Conservation (phyloP, 2,113 vertebrate genomes). For the Oreochromis tanganicae region DNA sequence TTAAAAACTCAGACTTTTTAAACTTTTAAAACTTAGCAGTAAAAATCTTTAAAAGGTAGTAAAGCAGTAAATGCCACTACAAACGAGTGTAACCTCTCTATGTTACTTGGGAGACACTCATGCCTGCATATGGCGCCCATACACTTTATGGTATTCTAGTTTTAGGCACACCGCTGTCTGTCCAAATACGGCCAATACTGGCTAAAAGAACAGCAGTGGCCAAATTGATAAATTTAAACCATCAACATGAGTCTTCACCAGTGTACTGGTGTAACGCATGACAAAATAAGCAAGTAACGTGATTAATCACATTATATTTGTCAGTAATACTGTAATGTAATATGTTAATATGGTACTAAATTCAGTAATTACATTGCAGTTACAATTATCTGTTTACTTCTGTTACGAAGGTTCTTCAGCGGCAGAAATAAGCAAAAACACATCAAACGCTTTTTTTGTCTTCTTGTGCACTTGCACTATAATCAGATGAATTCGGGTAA, state of each 20-base stretch:
- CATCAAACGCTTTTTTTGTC: not conserved
- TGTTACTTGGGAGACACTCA: not conserved
- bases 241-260: not conserved
- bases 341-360: not conserved
- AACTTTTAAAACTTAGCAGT: not conserved
- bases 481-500: not conserved
- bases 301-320: not conserved
- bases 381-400: not conserved
- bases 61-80: not conserved
- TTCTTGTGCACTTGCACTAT: not conserved
- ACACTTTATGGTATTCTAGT: not conserved
- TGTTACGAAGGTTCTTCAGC: not conserved
- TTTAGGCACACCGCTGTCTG: not conserved
- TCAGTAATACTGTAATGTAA: not conserved
- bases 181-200: not conserved
- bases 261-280: not conserved
- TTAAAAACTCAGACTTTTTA: not conserved
- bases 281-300: not conserved
- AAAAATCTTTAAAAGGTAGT: not conserved
- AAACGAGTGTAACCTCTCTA: not conserved
- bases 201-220: not conserved
- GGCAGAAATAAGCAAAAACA: not conserved
- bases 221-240: not conserved
- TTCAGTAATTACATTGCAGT: not conserved
- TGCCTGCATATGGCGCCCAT: not conserved